A percentile compares a stretch with the other conserved stretches of the same genome.
Evolutionary conservation across 2,113 vertebrate species (phyloP).

Genomic region (Dromaius novaehollandiae): DNA sequence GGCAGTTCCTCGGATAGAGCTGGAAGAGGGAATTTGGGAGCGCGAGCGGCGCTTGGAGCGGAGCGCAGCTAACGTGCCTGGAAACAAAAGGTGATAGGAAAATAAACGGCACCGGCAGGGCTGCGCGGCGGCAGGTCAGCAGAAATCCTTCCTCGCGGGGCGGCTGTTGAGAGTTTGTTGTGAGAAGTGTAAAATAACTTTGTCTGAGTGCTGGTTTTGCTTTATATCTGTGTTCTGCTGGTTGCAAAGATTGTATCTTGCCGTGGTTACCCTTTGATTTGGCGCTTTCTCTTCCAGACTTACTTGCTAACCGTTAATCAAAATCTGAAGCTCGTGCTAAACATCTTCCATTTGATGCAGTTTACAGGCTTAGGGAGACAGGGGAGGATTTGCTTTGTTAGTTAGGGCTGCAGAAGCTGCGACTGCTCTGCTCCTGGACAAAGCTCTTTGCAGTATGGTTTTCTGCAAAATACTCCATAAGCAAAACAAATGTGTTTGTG

Average conservation of each 20-base stretch:
- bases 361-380: not conserved
- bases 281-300: not conserved
- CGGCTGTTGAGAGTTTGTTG: too few relatives aligned
- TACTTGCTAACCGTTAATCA: not conserved
- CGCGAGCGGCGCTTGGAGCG: constrained; percentile 49
- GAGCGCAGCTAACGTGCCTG: constrained; percentile 60
- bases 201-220: constrained; percentile 10
- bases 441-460: not conserved
- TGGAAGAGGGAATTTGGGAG: constrained; percentile 59
- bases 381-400: not conserved
- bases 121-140: constrained; percentile 33
- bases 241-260: not conserved
- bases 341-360: not conserved
- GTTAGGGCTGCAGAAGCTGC: not conserved
- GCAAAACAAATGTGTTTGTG: constrained; percentile 1
- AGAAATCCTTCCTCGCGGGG: not conserved
- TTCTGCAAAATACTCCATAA: not conserved
- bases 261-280: not conserved
- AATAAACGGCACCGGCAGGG: not conserved
- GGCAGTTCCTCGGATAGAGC: constrained; percentile 65
- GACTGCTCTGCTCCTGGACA: not conserved
- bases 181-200: not conserved
- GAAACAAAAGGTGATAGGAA: constrained; percentile 66
- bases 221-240: not conserved
- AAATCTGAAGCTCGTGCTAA: not conserved